Base-by-base conservation (phyloP, 2,797 vertebrate genomes). In the Streptopelia turtur region DNA sequence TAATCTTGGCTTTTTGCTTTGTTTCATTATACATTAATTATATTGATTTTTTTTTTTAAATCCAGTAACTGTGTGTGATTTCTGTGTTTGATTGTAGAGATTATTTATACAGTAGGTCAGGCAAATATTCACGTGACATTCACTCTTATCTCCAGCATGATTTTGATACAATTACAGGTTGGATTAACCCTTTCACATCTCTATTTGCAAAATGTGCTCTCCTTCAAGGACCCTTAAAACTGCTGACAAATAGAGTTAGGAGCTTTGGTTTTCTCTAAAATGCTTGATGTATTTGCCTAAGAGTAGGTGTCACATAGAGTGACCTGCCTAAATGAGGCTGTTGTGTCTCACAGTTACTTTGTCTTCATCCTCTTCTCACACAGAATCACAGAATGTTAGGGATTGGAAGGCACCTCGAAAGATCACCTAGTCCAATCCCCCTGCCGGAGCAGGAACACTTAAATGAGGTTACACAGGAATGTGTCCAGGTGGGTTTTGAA, bases 1-100 rank as follows among this genome's bases (percentile, higher is more conserved):
- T 80, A 70, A 87, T 82, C 56, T 92, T 92, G 39, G 7, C 35
- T 71, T 92, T 94, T 76, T 89, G 78, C 35, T 94, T 92, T 82
- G 47, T 72, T 95, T 95, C 89, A 93, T 91, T 93, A 91, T 87
- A 93, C 75, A 92, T 85, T 79, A 94, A 90, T 94, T 84, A 31
- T 66, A 84, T 63, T 72, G 77, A 61, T 89, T 71, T 81, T 71
- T 83, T 81, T 83, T 92, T 94, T 60, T 52, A 15, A 80, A 93
- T 93, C 63, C 52, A 63, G 35, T 76, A 92, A 70, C 59, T 84
- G 64, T 65, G 47, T 33, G 41, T 70, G 63, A 91, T 92, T n/a
- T 91, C 76, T 69, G 37, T 88, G 83, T 84, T 89, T 92, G 89
- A 92, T 93, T 81, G 55, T 55, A 76, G 43, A 69, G 45, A 87